Percentiles rank a stretch among this genome's conserved stretches.
Conservation (phyloP, 2,888 invertebrate genomes). For the Oasisia sp. region DNA sequence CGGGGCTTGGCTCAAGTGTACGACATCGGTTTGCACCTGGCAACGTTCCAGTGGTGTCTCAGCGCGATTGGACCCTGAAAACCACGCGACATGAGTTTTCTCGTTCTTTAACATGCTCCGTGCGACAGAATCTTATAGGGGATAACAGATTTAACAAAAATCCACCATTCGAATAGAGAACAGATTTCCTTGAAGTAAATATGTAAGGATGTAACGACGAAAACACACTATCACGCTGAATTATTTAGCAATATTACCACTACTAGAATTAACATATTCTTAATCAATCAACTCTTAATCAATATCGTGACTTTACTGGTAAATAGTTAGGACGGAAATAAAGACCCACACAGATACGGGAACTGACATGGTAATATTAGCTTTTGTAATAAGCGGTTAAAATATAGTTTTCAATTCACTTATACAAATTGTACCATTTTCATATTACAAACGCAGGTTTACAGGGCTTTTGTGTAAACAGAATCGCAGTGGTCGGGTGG, state of each 20-base stretch:
- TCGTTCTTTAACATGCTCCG: background rate
- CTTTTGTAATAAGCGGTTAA: background rate
- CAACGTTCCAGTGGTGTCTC: background rate
- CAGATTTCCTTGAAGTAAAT: background rate
- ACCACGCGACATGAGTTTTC: background rate
- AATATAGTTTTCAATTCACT: background rate
- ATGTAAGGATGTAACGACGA: background rate
- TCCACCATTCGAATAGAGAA: background rate
- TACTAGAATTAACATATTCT: no score
- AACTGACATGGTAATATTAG: background rate
- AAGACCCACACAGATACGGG: background rate
- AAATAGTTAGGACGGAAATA: background rate
- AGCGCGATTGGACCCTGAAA: background rate
- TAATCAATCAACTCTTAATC: no score
- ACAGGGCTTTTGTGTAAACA: no score
- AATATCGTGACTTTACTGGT: background rate
- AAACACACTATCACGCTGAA: background rate
- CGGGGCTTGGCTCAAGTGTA: background rate
- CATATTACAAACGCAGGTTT: no score
- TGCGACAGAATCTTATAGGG: background rate
- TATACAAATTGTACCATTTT: background rate
- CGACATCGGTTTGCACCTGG: background rate
- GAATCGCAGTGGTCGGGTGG: no score
- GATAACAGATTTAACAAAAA: background rate
- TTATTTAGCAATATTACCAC: background rate